phyloP scores from a whole-genome alignment of 2,797 vertebrate species.

The Meriones psammophilus region DNA sequence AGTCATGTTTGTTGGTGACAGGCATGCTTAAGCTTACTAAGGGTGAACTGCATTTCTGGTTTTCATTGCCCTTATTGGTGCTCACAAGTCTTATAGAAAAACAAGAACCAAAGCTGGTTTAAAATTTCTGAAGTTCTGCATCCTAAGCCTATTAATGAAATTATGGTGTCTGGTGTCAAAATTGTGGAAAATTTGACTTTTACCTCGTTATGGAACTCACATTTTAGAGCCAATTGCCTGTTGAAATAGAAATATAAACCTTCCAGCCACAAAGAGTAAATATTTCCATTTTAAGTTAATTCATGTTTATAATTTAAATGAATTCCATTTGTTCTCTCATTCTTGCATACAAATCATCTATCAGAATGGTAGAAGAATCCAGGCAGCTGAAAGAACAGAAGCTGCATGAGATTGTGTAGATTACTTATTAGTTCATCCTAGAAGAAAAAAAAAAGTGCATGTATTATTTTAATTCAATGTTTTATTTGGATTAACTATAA shows the following conservation, averaged over 20 bases:
- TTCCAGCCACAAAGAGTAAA: constrained; percentile 50
- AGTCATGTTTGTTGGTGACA: neutral
- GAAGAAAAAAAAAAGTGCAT: neutral
- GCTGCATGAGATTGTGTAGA: neutral
- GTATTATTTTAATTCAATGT: neutral
- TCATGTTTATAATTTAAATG: constrained; percentile 56
- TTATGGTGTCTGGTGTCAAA: neutral
- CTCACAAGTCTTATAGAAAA: neutral
- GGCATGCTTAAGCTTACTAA: neutral
- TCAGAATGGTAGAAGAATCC: neutral
- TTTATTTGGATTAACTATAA: constrained; percentile 1
- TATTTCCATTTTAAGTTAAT: constrained; percentile 61
- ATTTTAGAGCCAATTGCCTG: neutral
- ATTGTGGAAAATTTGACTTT: constrained; percentile 19
- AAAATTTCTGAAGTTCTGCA: neutral
- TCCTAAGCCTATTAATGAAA: neutral
- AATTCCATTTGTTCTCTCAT: neutral
- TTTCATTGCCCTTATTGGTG: neutral
- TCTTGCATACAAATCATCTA: constrained; percentile 3
- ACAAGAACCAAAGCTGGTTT: neutral
- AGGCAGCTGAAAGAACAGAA: neutral
- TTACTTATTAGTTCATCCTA: neutral
- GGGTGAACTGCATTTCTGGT: neutral
- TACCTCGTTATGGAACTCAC: neutral
- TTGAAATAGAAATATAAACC: constrained; percentile 38